These are phyloP conservation scores for Setipinna tenuifilis DNA, from an alignment of 2,797 vertebrate genomes.

Conservation along the genomic window DNA sequence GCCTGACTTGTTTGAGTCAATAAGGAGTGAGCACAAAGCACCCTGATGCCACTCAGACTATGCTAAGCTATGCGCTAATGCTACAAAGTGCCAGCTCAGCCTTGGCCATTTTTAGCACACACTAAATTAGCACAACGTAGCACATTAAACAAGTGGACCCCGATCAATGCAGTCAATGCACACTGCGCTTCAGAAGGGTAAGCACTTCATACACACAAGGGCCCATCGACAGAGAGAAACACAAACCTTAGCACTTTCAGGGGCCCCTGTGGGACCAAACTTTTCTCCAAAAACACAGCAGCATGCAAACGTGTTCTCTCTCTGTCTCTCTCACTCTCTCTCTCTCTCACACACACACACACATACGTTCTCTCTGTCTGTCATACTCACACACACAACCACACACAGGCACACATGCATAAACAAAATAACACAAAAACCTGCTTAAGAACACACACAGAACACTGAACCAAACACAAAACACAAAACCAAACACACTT, in stretches of 20 bases:
- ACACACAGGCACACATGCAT: too few relatives aligned
- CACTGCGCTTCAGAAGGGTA: background rate
- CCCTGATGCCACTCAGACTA: background rate
- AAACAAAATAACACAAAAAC: too few relatives aligned
- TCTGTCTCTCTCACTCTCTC: too few relatives aligned
- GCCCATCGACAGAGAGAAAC: conserved; percentile 25
- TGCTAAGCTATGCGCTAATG: conserved; percentile 1
- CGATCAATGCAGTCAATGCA: conserved; percentile 12
- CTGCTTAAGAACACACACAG: conserved; percentile 1
- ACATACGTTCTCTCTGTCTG: background rate
- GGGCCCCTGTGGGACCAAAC: background rate
- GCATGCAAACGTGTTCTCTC: background rate
- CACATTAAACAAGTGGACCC: conserved; percentile 14
- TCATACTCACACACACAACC: background rate
- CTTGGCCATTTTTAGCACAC: conserved; percentile 9
- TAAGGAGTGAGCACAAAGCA: background rate
- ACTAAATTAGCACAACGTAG: conserved; percentile 14
- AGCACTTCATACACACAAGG: conserved; percentile 27
- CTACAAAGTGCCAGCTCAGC: conserved; percentile 10
- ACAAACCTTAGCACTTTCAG: conserved; percentile 14
- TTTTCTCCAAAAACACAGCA: conserved; percentile 2
- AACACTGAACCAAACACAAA: background rate
- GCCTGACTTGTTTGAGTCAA: background rate
- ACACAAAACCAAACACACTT: background rate
- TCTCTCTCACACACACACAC: background rate